Conservation (phyloP, 2,113 vertebrate species). For the Cyanoderma ruficeps region DNA sequence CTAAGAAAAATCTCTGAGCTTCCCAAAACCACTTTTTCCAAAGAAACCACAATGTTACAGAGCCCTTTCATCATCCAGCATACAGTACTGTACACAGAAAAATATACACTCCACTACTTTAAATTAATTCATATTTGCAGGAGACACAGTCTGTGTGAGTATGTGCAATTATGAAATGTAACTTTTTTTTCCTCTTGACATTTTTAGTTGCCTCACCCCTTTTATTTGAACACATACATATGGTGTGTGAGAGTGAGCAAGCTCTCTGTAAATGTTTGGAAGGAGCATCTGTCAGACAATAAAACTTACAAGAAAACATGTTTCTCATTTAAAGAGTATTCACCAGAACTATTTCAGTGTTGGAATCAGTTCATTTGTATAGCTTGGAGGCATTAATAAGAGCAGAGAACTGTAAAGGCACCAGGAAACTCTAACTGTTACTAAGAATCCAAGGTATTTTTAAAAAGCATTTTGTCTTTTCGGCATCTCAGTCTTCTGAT, state of each 20-base stretch:
- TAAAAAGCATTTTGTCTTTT: slow-evolving; percentile 36
- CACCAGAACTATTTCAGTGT: slow-evolving; percentile 24
- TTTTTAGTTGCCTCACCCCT: slow-evolving; percentile 58
- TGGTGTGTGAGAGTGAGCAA: slow-evolving; percentile 57
- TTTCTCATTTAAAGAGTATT: slow-evolving; percentile 60
- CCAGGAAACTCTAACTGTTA: slow-evolving; percentile 23
- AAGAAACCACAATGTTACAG: slow-evolving; percentile 49
- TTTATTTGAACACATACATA: slow-evolving; percentile 62
- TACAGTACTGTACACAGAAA: slow-evolving; percentile 13
- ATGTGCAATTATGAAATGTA: slow-evolving; percentile 48
- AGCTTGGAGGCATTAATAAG: slow-evolving; percentile 59
- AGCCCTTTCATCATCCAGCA: slow-evolving; percentile 40
- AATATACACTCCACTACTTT: slow-evolving; percentile 30
- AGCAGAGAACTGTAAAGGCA: slow-evolving; percentile 42
- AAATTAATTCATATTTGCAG: slow-evolving; percentile 48
- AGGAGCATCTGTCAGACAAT: slow-evolving; percentile 67
- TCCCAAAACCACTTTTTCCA: slow-evolving; percentile 33
- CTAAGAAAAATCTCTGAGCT: slow-evolving; percentile 12
- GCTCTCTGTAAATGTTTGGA: slow-evolving; percentile 65
- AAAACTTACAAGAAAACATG: slow-evolving; percentile 62
- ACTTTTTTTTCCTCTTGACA: slow-evolving; percentile 46
- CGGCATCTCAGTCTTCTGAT: slow-evolving; percentile 15
- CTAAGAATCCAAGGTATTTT: slow-evolving; percentile 11
- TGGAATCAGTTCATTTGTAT: slow-evolving; percentile 45
- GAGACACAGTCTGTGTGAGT: slow-evolving; percentile 44